Base-by-base conservation (phyloP, 2,113 vertebrate genomes). In the Caretta caretta region DNA sequence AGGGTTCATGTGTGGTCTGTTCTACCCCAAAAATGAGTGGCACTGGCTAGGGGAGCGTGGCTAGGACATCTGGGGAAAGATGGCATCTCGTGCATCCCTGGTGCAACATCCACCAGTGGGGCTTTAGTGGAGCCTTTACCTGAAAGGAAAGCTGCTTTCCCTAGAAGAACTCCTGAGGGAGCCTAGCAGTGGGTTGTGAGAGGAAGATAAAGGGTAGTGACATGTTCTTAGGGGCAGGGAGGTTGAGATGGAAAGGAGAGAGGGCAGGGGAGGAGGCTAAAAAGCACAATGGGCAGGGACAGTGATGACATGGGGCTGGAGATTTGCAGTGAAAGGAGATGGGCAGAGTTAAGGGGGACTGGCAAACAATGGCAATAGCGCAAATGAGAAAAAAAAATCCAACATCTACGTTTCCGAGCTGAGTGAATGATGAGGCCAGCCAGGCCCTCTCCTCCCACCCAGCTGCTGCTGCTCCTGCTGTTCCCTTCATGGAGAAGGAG, bases 261-360 rank as follows among this genome's bases (percentile, higher is more conserved):
- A 12, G 13, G 4, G 12, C 20, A 54, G 51, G 42, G 35, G 29
- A 85, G 14, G n/a, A 86, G 50, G 17, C 46, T 65, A 46, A 65
- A 22, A 35, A 51, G 83, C 31, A n/a, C 31, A n/a, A 22, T 7
- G 3, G 38, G 5, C 16, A 10, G 24, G 27, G 54, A 20, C 3
- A 46, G 16, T 5, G 27, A 29, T 31, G 27, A 14, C 25, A 6
- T 27, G 57, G 13, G 59, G 16, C 13, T n/a, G 19, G 16, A 11
- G 38, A 78, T 11, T 3, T 78, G 75, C 42, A 78, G 75, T 48
- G 10, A 24, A 46, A 46, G 19, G 10, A 25, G 12, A 48, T 25
- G 6, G 6, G 7, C 48, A 50, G 42, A 29, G 6, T 0, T 0
- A 80, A 38, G 49, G n/a, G 19, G 31, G 80, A 54, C 2, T 22